Evolutionary conservation across 2,888 invertebrate genomes (phyloP).

Genomic region (Drosophila putrida): DNA sequence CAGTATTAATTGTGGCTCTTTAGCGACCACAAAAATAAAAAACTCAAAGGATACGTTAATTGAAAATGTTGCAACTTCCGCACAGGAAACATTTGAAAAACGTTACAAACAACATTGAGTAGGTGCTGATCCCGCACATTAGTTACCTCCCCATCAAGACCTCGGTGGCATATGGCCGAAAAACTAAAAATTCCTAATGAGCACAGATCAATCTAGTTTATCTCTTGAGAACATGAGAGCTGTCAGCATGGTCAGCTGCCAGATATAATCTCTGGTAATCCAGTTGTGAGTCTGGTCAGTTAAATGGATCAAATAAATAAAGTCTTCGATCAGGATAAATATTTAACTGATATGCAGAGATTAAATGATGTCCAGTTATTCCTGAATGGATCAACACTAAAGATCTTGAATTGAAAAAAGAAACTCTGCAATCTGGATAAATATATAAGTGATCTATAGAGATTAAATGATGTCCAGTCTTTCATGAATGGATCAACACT

Average conservation of each 20-base stretch:
- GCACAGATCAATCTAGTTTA: constrained; percentile 13
- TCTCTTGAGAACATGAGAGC: not conserved
- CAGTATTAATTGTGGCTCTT: constrained; percentile 71
- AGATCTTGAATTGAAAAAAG: too few relatives aligned
- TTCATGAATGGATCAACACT: too few relatives aligned
- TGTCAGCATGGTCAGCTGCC: constrained; percentile 30
- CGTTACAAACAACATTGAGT: constrained; percentile 43
- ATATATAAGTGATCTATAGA: too few relatives aligned
- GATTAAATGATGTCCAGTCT: not conserved
- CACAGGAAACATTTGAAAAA: constrained; percentile 68
- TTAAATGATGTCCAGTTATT: not conserved
- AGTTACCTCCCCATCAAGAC: constrained; percentile 1
- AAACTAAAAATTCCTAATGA: constrained; percentile 11
- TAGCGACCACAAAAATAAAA: constrained; percentile 58
- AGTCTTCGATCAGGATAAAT: not conserved
- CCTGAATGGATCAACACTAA: too few relatives aligned
- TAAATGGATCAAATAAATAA: too few relatives aligned
- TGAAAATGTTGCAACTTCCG: constrained; percentile 75
- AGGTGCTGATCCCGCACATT: constrained; percentile 57
- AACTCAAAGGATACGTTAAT: constrained; percentile 49
- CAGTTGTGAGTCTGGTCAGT: not conserved
- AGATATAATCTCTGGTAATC: constrained; percentile 4
- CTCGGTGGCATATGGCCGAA: constrained; percentile 49
- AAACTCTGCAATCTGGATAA: not conserved
- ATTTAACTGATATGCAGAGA: not conserved